Evolutionary conservation across 2,888 invertebrate species (phyloP).

Genomic region (Cremastinae sp.): DNA sequence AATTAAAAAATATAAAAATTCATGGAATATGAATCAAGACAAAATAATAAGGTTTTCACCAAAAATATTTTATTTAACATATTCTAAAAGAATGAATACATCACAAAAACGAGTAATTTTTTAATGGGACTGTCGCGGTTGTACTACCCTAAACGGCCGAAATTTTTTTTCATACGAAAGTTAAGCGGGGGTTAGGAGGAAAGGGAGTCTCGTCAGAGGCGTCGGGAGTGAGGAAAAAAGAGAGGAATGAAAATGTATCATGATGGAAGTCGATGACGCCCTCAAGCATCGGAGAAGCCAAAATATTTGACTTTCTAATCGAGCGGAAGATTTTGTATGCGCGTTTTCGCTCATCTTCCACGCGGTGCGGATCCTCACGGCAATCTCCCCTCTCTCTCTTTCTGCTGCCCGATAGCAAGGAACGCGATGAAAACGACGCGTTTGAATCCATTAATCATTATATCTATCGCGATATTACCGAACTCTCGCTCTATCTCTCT

Average conservation of each 20-base stretch:
- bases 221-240: constrained; percentile 39
- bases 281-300: constrained; percentile 48
- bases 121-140: too few relatives aligned
- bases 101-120: too few relatives aligned
- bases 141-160: too few relatives aligned
- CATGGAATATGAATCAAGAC: too few relatives aligned
- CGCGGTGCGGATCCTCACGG: constrained; percentile 30
- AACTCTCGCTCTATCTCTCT: too few relatives aligned
- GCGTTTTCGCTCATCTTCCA: constrained; percentile 51
- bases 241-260: too few relatives aligned
- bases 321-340: constrained; percentile 52
- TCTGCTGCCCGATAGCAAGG: neutral
- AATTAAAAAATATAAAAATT: too few relatives aligned
- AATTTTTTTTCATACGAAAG: too few relatives aligned
- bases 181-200: constrained; percentile 10
- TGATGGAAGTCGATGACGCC: constrained; percentile 14
- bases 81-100: too few relatives aligned
- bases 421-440: constrained; percentile 23
- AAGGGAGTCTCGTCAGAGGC: constrained; percentile 14
- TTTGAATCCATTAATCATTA: constrained; percentile 64
- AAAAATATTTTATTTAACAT: too few relatives aligned
- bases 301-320: constrained; percentile 67
- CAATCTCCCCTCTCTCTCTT: too few relatives aligned
- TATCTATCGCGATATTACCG: constrained; percentile 14
- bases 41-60: too few relatives aligned